Evolutionary conservation across 2,888 invertebrate genomes (phyloP), one percentile per base, ranked within the genome.

Genomic region (Fragum fragum): DNA sequence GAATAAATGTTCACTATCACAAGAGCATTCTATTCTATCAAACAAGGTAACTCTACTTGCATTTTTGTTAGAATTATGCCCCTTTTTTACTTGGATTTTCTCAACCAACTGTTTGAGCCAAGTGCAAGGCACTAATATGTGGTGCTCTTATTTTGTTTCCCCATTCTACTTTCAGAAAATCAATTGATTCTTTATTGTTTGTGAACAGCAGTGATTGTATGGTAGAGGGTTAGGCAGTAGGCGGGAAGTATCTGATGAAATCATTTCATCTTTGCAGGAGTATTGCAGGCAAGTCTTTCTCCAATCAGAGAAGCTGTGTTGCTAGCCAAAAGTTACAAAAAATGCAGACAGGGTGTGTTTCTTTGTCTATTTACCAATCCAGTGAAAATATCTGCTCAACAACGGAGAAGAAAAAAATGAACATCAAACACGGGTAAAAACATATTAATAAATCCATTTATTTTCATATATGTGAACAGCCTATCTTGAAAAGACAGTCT

Each of bases 371-470:
- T n/a, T 42, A 66, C 66, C 66, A 66, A 66, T 66, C 42, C 42
- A 26, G 42, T 39, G 39, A 66, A 26, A 42, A 42, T 32, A 14
- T 66, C 21, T 66, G 14, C 36, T 23, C 39, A 42, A 66, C 14
- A 47, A 47, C 47, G 18, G 47, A 47, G 47, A 47, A 47, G n/a
- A 47, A 47, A 47, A 47, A 57, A 57, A 57, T 26, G 26, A n/a
- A 57, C 59, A 57, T 57, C 23, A 28, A 57, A 23, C n/a, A n/a
- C 14, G 59, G 28, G 28, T 28, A n/a, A 36, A 74, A 66, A 68
- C 66, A 63, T 39, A 70, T 76, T 76, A 77, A 77, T 81, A 81
- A 80, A 83, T 83, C 83, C 83, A 83, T 83, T 79, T 83, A 83
- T 83, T 83, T 79, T 80, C 69, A 68, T 53, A 70, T 74, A 39